phyloP scores from a whole-genome alignment of 2,888 invertebrate genomes.

The Sthenelais limicola region DNA sequence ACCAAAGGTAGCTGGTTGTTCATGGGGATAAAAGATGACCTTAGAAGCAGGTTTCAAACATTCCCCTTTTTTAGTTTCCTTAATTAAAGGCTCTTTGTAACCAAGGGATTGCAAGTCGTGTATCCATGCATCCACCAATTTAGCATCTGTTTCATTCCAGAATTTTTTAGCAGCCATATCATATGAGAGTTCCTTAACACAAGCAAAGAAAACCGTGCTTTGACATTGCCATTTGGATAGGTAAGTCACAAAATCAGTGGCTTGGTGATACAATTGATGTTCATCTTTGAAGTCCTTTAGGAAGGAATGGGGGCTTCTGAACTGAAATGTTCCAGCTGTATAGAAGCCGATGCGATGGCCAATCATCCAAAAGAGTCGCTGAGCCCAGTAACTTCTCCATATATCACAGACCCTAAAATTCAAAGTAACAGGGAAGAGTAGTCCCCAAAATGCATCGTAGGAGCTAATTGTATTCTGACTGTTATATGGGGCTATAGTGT shows the following conservation, averaged over 20 bases:
- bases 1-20: conserved; percentile 3
- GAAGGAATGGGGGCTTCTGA: conserved; percentile 51
- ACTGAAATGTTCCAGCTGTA: conserved; percentile 50
- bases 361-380: conserved; percentile 53
- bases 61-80: not conserved
- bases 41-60: not conserved
- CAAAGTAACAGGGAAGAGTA: conserved; percentile 51
- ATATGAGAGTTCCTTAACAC: conserved; percentile 22
- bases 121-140: conserved; percentile 26
- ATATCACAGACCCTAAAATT: conserved; percentile 54
- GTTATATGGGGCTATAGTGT: conserved; percentile 52
- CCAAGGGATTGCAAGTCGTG: conserved; percentile 9
- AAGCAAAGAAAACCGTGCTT: conserved; percentile 37
- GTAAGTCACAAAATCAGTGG: conserved; percentile 43
- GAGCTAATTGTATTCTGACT: conserved; percentile 55
- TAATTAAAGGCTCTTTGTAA: not conserved
- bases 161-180: conserved; percentile 38
- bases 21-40: conserved; percentile 30
- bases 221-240: conserved; percentile 48
- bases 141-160: not conserved
- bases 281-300: conserved; percentile 51
- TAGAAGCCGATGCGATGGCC: conserved; percentile 49
- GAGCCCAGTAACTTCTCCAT: conserved; percentile 55
- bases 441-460: conserved; percentile 54
- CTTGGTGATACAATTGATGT: conserved; percentile 48